Percentiles rank a stretch among this genome's conserved stretches.
Evolutionary conservation across 1,140 invertebrate genomes (phyloP).

Genomic region (Leptoteleia sp.): DNA sequence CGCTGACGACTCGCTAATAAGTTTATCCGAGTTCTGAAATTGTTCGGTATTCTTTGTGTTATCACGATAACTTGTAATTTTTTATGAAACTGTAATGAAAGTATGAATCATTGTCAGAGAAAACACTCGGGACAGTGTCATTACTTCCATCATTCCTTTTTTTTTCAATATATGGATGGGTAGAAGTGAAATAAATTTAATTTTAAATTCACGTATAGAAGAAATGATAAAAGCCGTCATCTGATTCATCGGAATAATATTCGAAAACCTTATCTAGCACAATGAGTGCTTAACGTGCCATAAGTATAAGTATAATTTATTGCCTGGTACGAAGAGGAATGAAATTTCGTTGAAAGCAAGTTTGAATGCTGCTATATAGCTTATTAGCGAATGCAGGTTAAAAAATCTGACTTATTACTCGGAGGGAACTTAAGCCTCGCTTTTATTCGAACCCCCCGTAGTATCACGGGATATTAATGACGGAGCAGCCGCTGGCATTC

Average conservation of each 20-base stretch:
- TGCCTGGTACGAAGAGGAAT: background rate
- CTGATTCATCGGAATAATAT: no score
- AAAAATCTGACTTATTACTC: slow-evolving; percentile 3
- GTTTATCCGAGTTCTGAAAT: slow-evolving; percentile 8
- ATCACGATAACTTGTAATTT: slow-evolving; percentile 1
- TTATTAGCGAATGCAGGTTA: background rate
- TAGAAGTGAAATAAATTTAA: no score
- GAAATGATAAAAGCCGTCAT: no score
- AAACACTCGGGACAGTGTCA: no score
- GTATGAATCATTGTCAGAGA: no score
- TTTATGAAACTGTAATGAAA: no score
- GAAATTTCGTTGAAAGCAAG: background rate
- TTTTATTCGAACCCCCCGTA: background rate
- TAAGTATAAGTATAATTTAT: background rate
- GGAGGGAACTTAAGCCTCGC: background rate
- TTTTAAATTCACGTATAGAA: no score
- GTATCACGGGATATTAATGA: slow-evolving; percentile 17
- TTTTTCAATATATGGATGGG: no score
- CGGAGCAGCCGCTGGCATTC: background rate
- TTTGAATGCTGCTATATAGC: background rate
- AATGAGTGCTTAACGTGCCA: background rate
- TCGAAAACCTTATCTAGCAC: no score
- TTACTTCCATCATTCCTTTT: no score
- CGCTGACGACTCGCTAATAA: slow-evolving; percentile 15
- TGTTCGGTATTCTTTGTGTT: background rate